Evolutionary conservation across 2,113 vertebrate genomes (phyloP).

Genomic region (Amazona guildingii): DNA sequence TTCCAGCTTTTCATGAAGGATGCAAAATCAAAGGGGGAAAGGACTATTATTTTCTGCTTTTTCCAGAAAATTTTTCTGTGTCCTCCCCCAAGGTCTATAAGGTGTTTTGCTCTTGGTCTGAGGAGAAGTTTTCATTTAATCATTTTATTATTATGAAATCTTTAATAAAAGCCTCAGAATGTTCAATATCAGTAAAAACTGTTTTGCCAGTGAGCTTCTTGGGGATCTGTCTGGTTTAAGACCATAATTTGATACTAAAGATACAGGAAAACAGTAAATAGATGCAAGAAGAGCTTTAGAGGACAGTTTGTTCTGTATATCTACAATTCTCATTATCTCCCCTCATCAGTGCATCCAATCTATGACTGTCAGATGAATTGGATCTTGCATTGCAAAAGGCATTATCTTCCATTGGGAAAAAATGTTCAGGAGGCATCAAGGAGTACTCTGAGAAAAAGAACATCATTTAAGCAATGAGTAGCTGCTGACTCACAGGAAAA

Average conservation of each 20-base stretch:
- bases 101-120: not conserved
- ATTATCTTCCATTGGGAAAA: slow-evolving; percentile 1
- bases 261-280: not conserved
- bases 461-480: slow-evolving; percentile 9
- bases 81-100: not conserved
- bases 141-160: not conserved
- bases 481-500: slow-evolving; percentile 47
- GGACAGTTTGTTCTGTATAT: not conserved
- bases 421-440: slow-evolving; percentile 13
- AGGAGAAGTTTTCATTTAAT: not conserved
- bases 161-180: not conserved
- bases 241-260: not conserved
- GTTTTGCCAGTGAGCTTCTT: not conserved
- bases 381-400: not conserved
- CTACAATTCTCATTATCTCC: not conserved
- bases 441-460: slow-evolving; percentile 2
- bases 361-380: slow-evolving; percentile 4
- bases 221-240: not conserved
- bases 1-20: not conserved
- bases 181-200: not conserved
- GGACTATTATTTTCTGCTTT: not conserved
- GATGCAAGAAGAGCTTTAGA: not conserved
- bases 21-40: not conserved
- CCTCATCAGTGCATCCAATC: not conserved
- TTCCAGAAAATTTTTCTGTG: not conserved